Evolutionary conservation across 2,888 invertebrate species (phyloP), one percentile per base, ranked within the genome.

Genomic region (Venusia cambrica): DNA sequence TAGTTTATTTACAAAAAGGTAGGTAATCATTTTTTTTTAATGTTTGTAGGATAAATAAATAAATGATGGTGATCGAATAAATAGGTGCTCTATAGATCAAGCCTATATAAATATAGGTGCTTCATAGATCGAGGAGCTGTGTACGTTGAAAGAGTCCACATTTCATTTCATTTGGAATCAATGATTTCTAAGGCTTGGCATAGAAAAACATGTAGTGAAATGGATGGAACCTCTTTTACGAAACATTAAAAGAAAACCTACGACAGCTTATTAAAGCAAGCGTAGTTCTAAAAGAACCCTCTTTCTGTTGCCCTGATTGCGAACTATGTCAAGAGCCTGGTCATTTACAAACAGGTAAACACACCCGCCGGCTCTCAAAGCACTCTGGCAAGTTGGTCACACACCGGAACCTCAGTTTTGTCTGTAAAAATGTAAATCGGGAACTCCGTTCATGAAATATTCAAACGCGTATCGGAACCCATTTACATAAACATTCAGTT

Each of bases 311-410:
- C 39, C 38, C 39, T 44, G 45, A 38, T 41, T 28, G 35, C 35
- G 24, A 51, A 44, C 41, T 48, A 28, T 51, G 51, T 51, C 48
- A 51, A 48, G 51, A 44, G 26, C 43, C 44, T 31, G 33, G 39
- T 48, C 44, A 44, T 51, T 46, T 46, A 33, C 38, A 43, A 51
- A 36, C 44, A 48, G 44, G 45, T 48, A 51, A 51, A 51, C 51
- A 48, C 22, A 40, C 38, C 32, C 37, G 19, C 3, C 20, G 31
- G 37, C 35, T 45, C 30, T 35, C 38, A 33, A 26, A 32, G 41
- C 36, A 20, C 38, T 39, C 34, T 41, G 24, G 24, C 35, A 48
- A 44, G 44, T 41, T 45, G 39, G 28, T 41, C 28, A 24, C 33
- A 12, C 10, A 35, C 28, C 35, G 22, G 39, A 45, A 48, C 46